phyloP scores from a whole-genome alignment of 2,797 vertebrate species.

The Alectoris magna region DNA sequence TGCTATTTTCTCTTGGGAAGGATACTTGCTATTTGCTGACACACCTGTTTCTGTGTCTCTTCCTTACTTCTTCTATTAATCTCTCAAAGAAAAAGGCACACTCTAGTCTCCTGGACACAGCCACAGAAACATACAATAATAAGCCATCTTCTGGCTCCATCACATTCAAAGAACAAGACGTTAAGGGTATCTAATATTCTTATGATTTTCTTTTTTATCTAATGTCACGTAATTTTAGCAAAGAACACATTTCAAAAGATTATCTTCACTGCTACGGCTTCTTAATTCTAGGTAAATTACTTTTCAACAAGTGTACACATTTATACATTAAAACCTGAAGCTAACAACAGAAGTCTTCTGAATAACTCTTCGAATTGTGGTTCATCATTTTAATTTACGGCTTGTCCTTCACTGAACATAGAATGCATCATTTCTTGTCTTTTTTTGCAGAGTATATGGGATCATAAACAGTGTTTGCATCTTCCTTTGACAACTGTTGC shows the following conservation, averaged over 20 bases:
- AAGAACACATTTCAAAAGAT: not conserved
- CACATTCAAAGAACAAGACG: accelerated
- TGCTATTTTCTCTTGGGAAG: not conserved
- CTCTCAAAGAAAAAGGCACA: not conserved
- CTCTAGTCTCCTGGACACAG: not conserved
- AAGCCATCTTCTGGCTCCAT: not conserved
- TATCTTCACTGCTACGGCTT: not conserved
- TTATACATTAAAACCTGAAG: not conserved
- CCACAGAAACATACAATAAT: not conserved
- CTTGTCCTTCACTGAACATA: not conserved
- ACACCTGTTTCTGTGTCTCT: not conserved
- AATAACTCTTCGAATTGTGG: not conserved
- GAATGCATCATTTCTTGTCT: not conserved
- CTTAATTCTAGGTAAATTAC: not conserved
- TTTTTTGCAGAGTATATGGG: not conserved
- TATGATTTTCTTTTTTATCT: not conserved
- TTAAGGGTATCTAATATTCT: not conserved
- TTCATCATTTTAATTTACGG: not conserved
- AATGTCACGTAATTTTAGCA: not conserved
- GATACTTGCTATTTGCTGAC: not conserved
- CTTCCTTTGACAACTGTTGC: not conserved
- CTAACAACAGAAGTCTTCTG: not conserved
- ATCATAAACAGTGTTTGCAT: not conserved
- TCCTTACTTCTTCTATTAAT: not conserved
- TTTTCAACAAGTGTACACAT: not conserved